Evolutionary conservation across 1,140 invertebrate species (phyloP).

Genomic region (Drosophila tani): DNA sequence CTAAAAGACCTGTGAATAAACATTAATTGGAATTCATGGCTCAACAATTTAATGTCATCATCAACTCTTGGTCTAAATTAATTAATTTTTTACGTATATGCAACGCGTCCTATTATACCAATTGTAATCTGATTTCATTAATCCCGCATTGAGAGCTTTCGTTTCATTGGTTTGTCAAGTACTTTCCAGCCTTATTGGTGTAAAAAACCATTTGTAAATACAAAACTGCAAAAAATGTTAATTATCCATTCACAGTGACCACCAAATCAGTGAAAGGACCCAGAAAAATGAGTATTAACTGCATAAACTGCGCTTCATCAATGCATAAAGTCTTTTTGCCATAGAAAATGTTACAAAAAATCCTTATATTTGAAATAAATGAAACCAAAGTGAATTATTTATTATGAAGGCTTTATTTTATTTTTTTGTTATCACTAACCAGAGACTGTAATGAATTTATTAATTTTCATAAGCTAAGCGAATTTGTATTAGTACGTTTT

Average conservation of each 20-base stretch:
- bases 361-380: background rate
- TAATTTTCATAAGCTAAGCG: too few species aligned
- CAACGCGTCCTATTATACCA: slow-evolving; percentile 20
- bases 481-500: background rate
- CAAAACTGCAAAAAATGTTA: slow-evolving; percentile 17
- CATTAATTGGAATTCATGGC: background rate
- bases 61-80: slow-evolving; percentile 33
- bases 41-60: slow-evolving; percentile 17
- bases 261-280: slow-evolving; percentile 19
- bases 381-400: background rate
- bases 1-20: background rate
- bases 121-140: slow-evolving; percentile 50
- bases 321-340: background rate
- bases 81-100: slow-evolving; percentile 22
- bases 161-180: slow-evolving; percentile 36
- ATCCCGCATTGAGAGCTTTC: slow-evolving; percentile 37
- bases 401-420: background rate
- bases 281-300: slow-evolving; percentile 26
- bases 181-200: slow-evolving; percentile 29
- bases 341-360: background rate
- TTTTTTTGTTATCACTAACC: background rate
- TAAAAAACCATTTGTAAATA: slow-evolving; percentile 27
- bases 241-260: slow-evolving; percentile 25
- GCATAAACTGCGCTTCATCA: background rate
- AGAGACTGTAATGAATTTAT: background rate